Conservation (phyloP, 1,140 invertebrate species). For the Aphis gossypii region DNA sequence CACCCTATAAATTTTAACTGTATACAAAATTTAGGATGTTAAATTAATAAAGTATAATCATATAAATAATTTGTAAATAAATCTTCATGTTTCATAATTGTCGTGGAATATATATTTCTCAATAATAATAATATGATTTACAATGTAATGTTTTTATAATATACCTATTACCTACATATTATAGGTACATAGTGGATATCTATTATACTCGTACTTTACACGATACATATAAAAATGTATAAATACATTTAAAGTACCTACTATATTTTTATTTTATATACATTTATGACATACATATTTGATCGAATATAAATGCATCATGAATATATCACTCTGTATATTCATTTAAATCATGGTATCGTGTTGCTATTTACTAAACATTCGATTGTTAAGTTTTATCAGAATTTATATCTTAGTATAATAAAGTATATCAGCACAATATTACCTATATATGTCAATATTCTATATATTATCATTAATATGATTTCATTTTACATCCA, state of each 20-base stretch:
- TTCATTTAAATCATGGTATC: not conserved
- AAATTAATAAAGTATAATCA: no score
- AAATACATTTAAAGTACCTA: no score
- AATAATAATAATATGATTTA: not conserved
- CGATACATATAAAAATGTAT: no score
- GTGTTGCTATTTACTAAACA: not conserved
- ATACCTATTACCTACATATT: no score
- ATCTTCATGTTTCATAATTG: no score
- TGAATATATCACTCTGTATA: not conserved
- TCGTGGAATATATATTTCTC: no score
- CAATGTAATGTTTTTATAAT: not conserved
- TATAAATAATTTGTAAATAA: no score
- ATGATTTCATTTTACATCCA: not conserved
- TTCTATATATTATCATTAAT: not conserved
- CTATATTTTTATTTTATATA: not conserved
- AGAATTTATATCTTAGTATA: not conserved
- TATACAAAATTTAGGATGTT: no score
- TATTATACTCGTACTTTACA: no score
- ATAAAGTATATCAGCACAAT: not conserved
- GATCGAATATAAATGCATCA: not conserved
- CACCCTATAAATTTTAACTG: no score
- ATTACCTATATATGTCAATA: not conserved
- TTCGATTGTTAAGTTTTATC: not conserved
- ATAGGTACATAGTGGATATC: no score
- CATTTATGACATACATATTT: not conserved